Conservation (phyloP, 1,140 invertebrate genomes). For the Yoshiicerus persimilis region DNA sequence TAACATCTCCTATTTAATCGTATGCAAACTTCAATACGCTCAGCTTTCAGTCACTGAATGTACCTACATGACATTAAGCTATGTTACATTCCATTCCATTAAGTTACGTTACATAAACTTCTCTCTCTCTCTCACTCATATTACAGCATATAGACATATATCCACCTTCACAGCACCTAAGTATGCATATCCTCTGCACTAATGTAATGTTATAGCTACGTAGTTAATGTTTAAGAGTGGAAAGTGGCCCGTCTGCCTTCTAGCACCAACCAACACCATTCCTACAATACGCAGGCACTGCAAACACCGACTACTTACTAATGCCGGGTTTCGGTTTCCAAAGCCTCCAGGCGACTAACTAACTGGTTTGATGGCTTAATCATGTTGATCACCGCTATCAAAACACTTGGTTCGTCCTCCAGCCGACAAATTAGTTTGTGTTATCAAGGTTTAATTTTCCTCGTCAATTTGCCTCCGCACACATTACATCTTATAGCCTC, state of each 20-base stretch:
- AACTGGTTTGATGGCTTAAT: conserved; percentile 44
- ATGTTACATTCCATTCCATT: conserved; percentile 18
- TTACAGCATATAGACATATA: neutral
- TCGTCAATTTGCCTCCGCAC: conserved; percentile 11
- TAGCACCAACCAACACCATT: neutral
- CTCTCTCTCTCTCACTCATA: neutral
- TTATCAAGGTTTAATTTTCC: conserved; percentile 34
- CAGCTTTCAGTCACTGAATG: neutral
- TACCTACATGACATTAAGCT: conserved; percentile 10
- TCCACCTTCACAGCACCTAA: neutral
- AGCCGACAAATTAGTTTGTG: conserved; percentile 39
- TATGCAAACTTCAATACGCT: neutral
- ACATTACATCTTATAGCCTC: conserved; percentile 26
- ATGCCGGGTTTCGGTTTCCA: neutral
- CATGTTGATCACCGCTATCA: conserved; percentile 45
- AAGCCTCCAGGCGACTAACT: conserved; percentile 24
- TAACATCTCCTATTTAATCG: neutral
- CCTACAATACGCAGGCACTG: too few relatives aligned
- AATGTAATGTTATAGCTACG: neutral
- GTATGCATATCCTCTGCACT: neutral
- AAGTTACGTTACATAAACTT: neutral
- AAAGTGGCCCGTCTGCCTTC: neutral
- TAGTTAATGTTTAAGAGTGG: neutral
- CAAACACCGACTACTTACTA: neutral
- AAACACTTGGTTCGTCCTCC: conserved; percentile 31